phyloP scores from a whole-genome alignment of 2,888 invertebrate genomes.

The Drosophila rubida region DNA sequence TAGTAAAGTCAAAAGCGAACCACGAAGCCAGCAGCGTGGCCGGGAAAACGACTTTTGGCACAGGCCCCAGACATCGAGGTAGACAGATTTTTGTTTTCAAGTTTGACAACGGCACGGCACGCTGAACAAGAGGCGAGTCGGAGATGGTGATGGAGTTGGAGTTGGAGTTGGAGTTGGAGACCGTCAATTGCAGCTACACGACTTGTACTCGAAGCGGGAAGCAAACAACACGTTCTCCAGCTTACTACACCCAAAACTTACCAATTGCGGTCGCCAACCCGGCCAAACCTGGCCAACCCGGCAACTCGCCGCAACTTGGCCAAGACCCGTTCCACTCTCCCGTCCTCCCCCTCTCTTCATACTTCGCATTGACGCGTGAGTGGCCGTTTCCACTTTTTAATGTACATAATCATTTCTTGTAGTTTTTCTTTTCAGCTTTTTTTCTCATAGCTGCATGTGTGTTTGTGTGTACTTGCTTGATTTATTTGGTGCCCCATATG shows the following conservation, averaged over 20 bases:
- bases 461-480: slow-evolving; percentile 6
- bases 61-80: slow-evolving; percentile 29
- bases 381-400: slow-evolving; percentile 72
- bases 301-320: slow-evolving; percentile 1
- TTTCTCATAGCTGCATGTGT: slow-evolving; percentile 34
- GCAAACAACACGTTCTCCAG: slow-evolving; percentile 75
- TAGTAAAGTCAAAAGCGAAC: slow-evolving; percentile 6
- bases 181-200: slow-evolving; percentile 68
- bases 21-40: slow-evolving; percentile 33
- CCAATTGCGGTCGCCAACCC: slow-evolving; percentile 68
- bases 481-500: slow-evolving; percentile 25
- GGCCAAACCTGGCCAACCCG: slow-evolving; percentile 22
- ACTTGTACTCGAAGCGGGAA: slow-evolving; percentile 64
- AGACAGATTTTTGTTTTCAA: slow-evolving; percentile 58
- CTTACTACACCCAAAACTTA: slow-evolving; percentile 55
- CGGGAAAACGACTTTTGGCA: slow-evolving; percentile 71
- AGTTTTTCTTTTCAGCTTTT: slow-evolving; percentile 39
- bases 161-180: neutral
- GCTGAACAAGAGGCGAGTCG: neutral
- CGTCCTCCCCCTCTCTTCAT: neutral
- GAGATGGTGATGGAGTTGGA: neutral
- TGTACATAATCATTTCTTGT: slow-evolving; percentile 72
- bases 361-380: slow-evolving; percentile 66
- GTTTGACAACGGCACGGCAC: slow-evolving; percentile 46
- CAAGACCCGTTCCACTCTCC: slow-evolving; percentile 9